Evolutionary conservation across 2,797 vertebrate genomes (phyloP), one percentile per base, ranked within the genome.

Genomic region (Lagodon rhomboides): DNA sequence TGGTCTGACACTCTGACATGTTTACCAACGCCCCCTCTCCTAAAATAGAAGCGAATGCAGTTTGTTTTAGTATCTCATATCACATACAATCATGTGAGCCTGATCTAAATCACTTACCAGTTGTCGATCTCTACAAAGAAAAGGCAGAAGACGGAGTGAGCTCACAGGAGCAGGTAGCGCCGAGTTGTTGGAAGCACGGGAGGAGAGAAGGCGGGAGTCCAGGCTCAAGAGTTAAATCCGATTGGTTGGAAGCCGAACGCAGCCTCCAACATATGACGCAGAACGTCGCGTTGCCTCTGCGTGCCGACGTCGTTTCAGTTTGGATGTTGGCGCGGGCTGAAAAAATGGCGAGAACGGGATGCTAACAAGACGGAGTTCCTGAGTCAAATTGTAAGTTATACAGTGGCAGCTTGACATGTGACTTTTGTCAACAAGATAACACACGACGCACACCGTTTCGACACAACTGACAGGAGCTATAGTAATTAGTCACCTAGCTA

Each of bases 301-400:
- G 68, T 75, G 2, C 0, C 0, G 13, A 85, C 81, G 88, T 74
- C 5, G 0, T 0, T 0, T 15, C n/a, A 0, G 23, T 89, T 91
- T 83, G 73, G 65, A 85, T 54, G n/a, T 67, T 80, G 82, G 89
- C 92, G 93, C 87, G 85, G 41, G 49, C 34, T 13, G 53, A n/a
- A 56, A n/a, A 38, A 10, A 2, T 13, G 12, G 41, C 47, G 27
- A 12, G 2, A 41, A 56, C 7, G 1, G 22, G 7, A 22, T n/a
- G 46, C 11, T 58, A 68, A 64, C 4, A 1, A 18, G 2, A 25
- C 6, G 12, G 11, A 30, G 4, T 18, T 47, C 3, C 16, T 17
- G 49, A 53, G 2, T 49, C 11, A 15, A 51, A 15, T 13, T 54
- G 73, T 84, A 81, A 87, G 81, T 85, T 69, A 20, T 13, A 3